phyloP scores from a whole-genome alignment of 2,113 vertebrate genomes.

The Emydura subglobosa region DNA sequence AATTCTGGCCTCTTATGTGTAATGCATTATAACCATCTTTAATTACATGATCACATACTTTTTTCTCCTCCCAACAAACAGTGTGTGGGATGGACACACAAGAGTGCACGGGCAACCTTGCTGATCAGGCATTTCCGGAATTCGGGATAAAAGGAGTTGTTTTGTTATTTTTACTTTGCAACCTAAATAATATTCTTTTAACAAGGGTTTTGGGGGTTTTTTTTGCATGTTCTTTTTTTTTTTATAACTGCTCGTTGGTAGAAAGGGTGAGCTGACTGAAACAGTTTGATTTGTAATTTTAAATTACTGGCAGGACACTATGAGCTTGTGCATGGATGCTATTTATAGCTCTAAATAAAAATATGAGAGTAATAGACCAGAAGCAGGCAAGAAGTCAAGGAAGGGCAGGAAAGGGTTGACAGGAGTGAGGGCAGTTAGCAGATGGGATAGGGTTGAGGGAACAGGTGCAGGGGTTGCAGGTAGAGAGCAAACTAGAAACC shows the following conservation, averaged over 20 bases:
- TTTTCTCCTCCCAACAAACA: background rate
- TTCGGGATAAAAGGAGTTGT: background rate
- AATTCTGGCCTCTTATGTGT: background rate
- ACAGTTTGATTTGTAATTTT: conserved; percentile 8
- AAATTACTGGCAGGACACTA: background rate
- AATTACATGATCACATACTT: background rate
- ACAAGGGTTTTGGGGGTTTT: background rate
- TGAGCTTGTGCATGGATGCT: background rate
- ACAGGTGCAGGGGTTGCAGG: background rate
- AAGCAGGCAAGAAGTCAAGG: background rate
- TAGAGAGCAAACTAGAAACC: background rate
- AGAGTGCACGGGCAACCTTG: background rate
- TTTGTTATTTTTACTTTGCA: background rate
- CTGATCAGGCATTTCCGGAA: background rate
- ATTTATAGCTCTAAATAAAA: background rate
- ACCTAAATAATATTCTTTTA: background rate
- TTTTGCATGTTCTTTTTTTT: background rate
- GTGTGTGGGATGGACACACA: background rate
- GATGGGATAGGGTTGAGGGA: background rate
- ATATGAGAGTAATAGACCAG: background rate
- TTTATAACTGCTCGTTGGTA: background rate
- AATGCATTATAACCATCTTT: background rate
- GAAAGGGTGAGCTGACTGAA: background rate
- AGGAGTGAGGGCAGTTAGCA: background rate
- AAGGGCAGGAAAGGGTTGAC: background rate